Evolutionary conservation across 2,113 vertebrate species (phyloP), one percentile per base, ranked within the genome.

Genomic region (Riparia riparia): DNA sequence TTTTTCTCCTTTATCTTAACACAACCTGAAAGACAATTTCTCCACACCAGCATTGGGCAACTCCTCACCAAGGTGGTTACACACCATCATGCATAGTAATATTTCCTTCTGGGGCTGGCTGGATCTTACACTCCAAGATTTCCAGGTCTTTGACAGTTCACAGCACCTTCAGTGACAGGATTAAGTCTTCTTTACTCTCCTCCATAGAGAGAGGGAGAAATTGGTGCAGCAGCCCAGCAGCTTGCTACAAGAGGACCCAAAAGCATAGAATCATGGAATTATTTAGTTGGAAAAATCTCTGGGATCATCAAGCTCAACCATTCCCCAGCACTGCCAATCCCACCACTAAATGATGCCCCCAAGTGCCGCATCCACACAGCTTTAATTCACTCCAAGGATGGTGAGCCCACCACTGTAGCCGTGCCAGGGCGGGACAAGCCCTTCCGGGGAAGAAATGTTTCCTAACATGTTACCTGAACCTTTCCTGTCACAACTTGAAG

Each of bases 81-180:
- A 58, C 34, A 14, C 14, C 7, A 2, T 56, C 72, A 50, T 28
- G 41, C 69, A 45, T 14, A 49, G 22, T 49, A 12, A 11, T 41
- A 57, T 64, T 91, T 89, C 89, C 84, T 94, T 89, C 81, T 79
- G 13, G 0, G 1, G 2, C 60, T 73, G 1, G 2, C 60, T 73
- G 80, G 39, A 84, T 64, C 39, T 47, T 15, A 71, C 0, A 0
- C 53, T 60, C 17, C n/a, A 56, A 71, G 53, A 63, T 65, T 95
- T 85, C 81, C 84, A 93, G 74, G 70, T 85, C 81, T 82, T 64
- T 73, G 87, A 72, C 60, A 91, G 72, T 57, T 93, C 86, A 85
- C 58, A 61, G 71, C 66, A 86, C 73, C 70, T 89, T 84, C 86
- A 70, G 21, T 0, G 2, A 71, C 56, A 31, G 68, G 60, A 44